Base-by-base conservation (phyloP, 2,113 vertebrate species). In the Apus apus region DNA sequence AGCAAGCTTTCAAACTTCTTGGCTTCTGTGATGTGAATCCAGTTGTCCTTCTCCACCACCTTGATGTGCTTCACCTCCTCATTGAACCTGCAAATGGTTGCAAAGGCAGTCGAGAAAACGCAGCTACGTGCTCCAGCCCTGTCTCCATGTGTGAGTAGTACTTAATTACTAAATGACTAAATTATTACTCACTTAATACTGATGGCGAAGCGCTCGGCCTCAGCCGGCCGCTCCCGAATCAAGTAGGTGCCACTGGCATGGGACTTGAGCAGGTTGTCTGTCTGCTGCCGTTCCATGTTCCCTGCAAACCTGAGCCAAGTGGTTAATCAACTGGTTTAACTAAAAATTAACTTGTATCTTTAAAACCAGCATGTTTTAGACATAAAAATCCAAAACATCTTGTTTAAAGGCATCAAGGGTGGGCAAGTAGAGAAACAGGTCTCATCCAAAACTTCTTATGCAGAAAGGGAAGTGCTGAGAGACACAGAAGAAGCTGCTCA, bases 11-110 rank as follows among this genome's bases (percentile, higher is more conserved):
- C 99, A 6, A 99, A 99, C 95, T 99, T 99, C 98, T 99, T 99
- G 23, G 99, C 99, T 92, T 99, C 99, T 0, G 99, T 99, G 97
- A 99, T 99, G 98, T 99, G 99, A 60, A 99, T 98, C 99, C 99
- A 99, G 96, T 97, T 99, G 98, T 99, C 99, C 83, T 99, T 99
- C 91, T 99, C 99, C 32, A 99, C 98, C 65, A 99, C 99, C 97
- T 99, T 99, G 75, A 99, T 99, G 97, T 99, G 99, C 90, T 99
- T 99, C 57, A 99, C 99, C 97, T 99, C 99, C 4, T 99, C 99
- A 0, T 99, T 99, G 96, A 99, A 99, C 97, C 99, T 99, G 97
- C 4, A 3, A 40, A 3, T 0, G 1, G 74, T 8, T 51, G 75
- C 20, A n/a, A 38, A 67, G 50, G 13, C 17, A 7, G 23, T 83